A percentile compares a stretch with the other conserved stretches of the same genome.
Conservation (phyloP, 2,113 vertebrate species). For the Dolichallabes microphthalmus region DNA sequence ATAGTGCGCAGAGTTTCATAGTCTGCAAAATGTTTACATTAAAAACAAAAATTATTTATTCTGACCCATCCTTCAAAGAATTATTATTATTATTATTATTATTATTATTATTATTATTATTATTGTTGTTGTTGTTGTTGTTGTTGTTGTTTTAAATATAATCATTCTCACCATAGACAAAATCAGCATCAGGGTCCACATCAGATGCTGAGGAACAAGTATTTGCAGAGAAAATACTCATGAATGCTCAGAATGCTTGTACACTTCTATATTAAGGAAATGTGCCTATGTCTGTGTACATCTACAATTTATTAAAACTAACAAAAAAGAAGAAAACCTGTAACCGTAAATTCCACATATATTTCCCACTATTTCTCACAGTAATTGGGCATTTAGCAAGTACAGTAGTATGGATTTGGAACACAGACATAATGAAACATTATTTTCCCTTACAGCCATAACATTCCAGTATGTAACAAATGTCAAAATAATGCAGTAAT, state of each 20-base stretch:
- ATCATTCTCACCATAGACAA: slow-evolving; percentile 69
- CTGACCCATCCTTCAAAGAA: neutral
- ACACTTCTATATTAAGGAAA: neutral
- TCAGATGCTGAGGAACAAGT: slow-evolving; percentile 50
- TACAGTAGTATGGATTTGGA: neutral
- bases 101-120: too few relatives aligned
- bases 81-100: too few relatives aligned
- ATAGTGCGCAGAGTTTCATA: slow-evolving; percentile 69
- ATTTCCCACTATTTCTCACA: too few relatives aligned
- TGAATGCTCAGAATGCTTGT: neutral
- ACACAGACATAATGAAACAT: neutral
- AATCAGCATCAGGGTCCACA: slow-evolving; percentile 67
- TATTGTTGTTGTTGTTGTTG: too few relatives aligned
- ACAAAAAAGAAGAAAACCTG: neutral
- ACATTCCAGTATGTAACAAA: too few relatives aligned
- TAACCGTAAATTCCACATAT: too few relatives aligned
- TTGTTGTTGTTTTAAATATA: neutral
- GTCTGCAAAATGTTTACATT: slow-evolving; percentile 60
- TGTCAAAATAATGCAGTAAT: too few relatives aligned
- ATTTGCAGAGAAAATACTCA: neutral
- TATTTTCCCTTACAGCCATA: neutral
- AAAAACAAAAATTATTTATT: neutral
- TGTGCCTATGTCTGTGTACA: neutral
- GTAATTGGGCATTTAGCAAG: neutral
- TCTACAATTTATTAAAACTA: neutral